phyloP scores from a whole-genome alignment of 2,113 vertebrate species.

The Melanotaenia duboulayi region DNA sequence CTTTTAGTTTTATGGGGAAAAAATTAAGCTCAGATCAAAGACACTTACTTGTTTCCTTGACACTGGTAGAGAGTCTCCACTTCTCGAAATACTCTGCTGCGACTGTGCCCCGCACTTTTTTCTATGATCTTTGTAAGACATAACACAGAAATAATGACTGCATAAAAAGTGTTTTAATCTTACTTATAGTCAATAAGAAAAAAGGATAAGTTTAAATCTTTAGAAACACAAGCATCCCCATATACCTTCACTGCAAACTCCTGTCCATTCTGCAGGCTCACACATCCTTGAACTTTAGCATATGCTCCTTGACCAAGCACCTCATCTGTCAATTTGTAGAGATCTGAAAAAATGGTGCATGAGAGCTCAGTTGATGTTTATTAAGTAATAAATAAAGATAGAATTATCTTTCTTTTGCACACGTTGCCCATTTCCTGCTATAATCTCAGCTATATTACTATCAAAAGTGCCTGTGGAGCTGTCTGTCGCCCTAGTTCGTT shows the following conservation, averaged over 20 bases:
- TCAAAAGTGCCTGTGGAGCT: constrained; percentile 89
- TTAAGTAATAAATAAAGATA: background rate
- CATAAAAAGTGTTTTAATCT: background rate
- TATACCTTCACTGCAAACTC: constrained; percentile 95
- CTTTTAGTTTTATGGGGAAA: background rate
- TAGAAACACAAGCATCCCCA: background rate
- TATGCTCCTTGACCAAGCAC: constrained; percentile 93
- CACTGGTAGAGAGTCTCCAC: constrained; percentile 98
- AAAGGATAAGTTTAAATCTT: background rate
- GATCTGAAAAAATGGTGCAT: constrained; percentile 78
- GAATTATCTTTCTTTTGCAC: background rate
- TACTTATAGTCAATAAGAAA: too few relatives aligned
- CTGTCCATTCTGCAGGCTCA: constrained; percentile 91
- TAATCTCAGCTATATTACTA: constrained; percentile 77
- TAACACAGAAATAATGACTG: background rate
- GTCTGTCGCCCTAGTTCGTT: constrained; percentile 87
- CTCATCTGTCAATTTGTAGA: constrained; percentile 93
- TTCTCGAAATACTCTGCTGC: constrained; percentile 93
- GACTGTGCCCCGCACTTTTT: constrained; percentile 92
- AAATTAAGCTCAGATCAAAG: background rate
- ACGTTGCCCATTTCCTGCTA: background rate
- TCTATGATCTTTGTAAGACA: constrained; percentile 88
- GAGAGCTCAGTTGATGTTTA: background rate
- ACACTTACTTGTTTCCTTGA: constrained; percentile 93
- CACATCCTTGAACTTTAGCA: constrained; percentile 95